A percentile compares a stretch with the other conserved stretches of the same genome.
phyloP scores from a whole-genome alignment of 2,797 vertebrate species.

The Crocidura indochinensis region DNA sequence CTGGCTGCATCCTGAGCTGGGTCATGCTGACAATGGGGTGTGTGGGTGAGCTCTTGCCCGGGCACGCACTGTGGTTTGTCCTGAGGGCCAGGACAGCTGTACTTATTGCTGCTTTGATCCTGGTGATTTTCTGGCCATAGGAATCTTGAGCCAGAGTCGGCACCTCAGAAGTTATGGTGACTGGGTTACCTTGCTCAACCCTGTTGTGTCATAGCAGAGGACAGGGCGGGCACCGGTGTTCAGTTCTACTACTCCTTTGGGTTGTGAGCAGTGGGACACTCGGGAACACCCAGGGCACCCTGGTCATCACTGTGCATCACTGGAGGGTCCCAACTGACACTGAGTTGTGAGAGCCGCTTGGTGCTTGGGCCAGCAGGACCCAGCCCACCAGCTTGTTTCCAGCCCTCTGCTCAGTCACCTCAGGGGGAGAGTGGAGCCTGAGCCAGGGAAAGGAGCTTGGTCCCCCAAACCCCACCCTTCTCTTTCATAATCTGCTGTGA shows the following conservation, averaged over 20 bases:
- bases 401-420: not conserved
- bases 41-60: not conserved
- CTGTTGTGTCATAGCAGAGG: not conserved
- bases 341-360: not conserved
- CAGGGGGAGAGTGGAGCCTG: not conserved
- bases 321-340: accelerated
- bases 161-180: not conserved
- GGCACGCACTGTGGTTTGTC: not conserved
- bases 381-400: not conserved
- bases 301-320: not conserved
- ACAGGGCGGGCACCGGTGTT: not conserved
- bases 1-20: not conserved
- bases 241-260: not conserved
- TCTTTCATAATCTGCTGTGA: not conserved
- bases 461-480: not conserved
- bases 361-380: not conserved
- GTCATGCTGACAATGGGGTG: not conserved
- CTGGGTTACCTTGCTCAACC: not conserved
- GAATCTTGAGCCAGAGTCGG: slow-evolving; percentile 52
- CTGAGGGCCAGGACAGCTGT: slow-evolving; percentile 23
- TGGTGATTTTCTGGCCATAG: slow-evolving; percentile 31
- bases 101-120: slow-evolving; percentile 64
- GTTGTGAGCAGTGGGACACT: not conserved
- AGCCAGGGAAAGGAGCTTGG: not conserved
- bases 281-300: accelerated